Percentiles rank a stretch among this genome's conserved stretches.
Conservation (phyloP, 2,113 vertebrate genomes). For the Pavo muticus region DNA sequence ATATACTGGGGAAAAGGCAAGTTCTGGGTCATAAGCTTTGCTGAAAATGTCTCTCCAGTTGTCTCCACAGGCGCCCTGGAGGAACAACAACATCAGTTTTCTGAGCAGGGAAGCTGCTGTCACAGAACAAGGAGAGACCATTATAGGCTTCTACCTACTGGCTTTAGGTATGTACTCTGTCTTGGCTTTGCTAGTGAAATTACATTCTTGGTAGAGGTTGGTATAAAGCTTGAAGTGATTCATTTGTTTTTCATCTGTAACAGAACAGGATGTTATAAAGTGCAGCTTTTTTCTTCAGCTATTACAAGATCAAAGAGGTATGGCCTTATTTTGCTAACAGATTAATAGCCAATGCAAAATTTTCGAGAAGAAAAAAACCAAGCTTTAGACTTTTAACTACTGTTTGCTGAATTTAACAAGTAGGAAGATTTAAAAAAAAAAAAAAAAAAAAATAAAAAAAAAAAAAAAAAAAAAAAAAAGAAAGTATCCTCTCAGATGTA, state of each 20-base stretch:
- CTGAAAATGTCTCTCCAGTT: constrained; percentile 80
- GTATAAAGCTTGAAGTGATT: constrained; percentile 20
- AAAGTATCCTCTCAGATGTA: neutral
- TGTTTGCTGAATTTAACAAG: neutral
- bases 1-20: constrained; percentile 26
- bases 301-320: neutral
- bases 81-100: constrained; percentile 86
- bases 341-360: neutral
- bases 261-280: constrained; percentile 20
- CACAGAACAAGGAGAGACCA: constrained; percentile 85
- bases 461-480: too few species aligned
- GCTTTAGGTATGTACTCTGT: constrained; percentile 77
- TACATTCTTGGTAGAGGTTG: neutral
- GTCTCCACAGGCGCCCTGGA: constrained; percentile 85
- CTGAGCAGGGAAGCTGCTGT: constrained; percentile 80
- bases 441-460: too few species aligned
- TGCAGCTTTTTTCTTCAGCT: neutral
- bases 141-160: constrained; percentile 85
- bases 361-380: neutral
- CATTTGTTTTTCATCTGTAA: neutral
- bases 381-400: neutral
- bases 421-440: neutral
- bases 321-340: neutral
- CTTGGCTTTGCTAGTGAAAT: constrained; percentile 11
- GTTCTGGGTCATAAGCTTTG: neutral